A percentile compares a stretch with the other conserved stretches of the same genome.
These are phyloP conservation scores for Echiichthys vipera DNA, from an alignment of 2,797 vertebrate genomes.

Conservation along the genomic window DNA sequence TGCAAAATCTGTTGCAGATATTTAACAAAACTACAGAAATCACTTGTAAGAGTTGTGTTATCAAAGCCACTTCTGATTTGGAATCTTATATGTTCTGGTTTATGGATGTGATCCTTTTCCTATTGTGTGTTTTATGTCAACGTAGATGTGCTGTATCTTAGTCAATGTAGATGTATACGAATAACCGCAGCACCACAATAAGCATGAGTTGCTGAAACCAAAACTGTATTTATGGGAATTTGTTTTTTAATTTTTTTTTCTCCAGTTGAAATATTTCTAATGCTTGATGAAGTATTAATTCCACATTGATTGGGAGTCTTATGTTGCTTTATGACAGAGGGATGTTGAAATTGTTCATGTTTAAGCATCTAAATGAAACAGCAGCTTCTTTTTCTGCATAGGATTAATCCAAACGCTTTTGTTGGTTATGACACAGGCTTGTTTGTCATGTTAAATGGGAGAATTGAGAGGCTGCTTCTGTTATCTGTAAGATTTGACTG, in stretches of 20 bases:
- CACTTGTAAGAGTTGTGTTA: neutral
- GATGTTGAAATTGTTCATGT: slow-evolving; percentile 9
- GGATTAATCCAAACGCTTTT: neutral
- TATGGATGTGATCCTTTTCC: neutral
- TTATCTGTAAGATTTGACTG: neutral
- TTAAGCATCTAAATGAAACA: slow-evolving; percentile 2
- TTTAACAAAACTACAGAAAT: neutral
- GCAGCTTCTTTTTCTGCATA: neutral
- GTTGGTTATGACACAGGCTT: neutral
- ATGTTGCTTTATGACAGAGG: slow-evolving; percentile 33
- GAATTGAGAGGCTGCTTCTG: slow-evolving; percentile 14
- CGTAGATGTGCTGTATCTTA: slow-evolving; percentile 21
- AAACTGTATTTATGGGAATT: slow-evolving; percentile 64
- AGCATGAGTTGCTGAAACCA: slow-evolving; percentile 33
- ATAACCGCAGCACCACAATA: slow-evolving; percentile 19
- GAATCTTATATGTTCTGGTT: neutral
- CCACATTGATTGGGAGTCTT: slow-evolving; percentile 47
- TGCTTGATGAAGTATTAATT: slow-evolving; percentile 76
- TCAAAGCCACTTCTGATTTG: neutral
- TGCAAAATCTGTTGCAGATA: neutral
- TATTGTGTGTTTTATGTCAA: slow-evolving; percentile 12
- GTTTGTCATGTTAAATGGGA: neutral
- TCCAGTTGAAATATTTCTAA: slow-evolving; percentile 56
- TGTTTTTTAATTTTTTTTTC: slow-evolving; percentile 11
- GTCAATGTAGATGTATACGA: slow-evolving; percentile 11